Evolutionary conservation across 53 echinoderm and acorn worm genomes (phyloP).

Genomic region (Henricia sp.): DNA sequence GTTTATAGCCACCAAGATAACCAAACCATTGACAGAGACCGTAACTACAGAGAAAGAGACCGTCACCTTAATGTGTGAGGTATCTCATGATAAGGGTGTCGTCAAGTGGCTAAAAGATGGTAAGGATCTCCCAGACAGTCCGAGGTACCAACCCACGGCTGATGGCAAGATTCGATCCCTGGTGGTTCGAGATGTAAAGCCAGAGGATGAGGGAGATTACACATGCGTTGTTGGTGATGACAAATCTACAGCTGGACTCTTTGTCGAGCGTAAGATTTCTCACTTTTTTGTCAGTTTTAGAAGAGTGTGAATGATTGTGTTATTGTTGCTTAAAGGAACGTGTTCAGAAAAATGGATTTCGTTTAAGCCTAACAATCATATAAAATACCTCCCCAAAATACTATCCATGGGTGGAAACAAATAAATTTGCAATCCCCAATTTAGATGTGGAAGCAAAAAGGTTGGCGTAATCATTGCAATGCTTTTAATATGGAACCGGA

Average conservation of each 20-base stretch:
- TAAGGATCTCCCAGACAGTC: slow-evolving; percentile 65
- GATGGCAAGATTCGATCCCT: slow-evolving; percentile 77
- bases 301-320: too few relatives aligned
- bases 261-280: slow-evolving; percentile 75
- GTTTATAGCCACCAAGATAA: slow-evolving; percentile 57
- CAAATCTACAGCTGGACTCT: slow-evolving; percentile 80
- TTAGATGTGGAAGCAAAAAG: too few relatives aligned
- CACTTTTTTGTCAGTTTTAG: too few relatives aligned
- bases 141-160: slow-evolving; percentile 69
- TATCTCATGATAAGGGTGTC: slow-evolving; percentile 85
- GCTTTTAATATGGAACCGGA: too few relatives aligned
- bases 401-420: too few relatives aligned
- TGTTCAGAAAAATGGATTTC: too few relatives aligned
- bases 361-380: too few relatives aligned
- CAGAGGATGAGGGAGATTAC: slow-evolving; percentile 87
- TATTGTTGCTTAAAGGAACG: too few relatives aligned
- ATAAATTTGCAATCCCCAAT: too few relatives aligned
- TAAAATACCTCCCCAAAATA: too few relatives aligned
- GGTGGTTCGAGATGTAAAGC: slow-evolving; percentile 76
- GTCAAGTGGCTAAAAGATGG: slow-evolving; percentile 91
- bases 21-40: slow-evolving; percentile 71
- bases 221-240: slow-evolving; percentile 85
- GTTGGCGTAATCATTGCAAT: too few relatives aligned
- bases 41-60: slow-evolving; percentile 71
- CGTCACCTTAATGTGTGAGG: slow-evolving; percentile 80